Evolutionary conservation across 2,797 vertebrate genomes (phyloP).

Genomic region (Leptodactylus fallax): DNA sequence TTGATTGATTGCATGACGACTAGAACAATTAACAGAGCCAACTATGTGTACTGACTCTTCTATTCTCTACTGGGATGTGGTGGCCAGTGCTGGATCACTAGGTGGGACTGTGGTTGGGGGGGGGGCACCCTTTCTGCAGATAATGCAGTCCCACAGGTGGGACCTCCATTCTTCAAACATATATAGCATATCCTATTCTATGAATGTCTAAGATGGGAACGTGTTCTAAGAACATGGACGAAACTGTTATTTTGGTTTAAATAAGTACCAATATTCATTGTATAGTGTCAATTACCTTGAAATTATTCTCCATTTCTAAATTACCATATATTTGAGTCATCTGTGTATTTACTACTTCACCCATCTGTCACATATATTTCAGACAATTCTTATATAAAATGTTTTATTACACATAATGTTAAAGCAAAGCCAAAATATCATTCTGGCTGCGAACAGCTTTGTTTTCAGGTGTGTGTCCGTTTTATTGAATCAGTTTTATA

Average conservation of each 20-base stretch:
- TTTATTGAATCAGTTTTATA: neutral
- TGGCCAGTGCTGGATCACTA: too few relatives aligned
- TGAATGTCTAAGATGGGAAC: neutral
- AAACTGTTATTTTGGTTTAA: neutral
- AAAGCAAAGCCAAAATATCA: neutral
- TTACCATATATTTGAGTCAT: neutral
- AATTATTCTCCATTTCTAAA: neutral
- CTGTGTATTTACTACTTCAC: too few relatives aligned
- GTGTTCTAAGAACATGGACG: neutral
- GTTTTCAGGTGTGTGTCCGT: neutral
- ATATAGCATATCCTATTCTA: too few relatives aligned
- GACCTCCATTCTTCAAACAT: too few relatives aligned
- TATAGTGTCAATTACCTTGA: neutral
- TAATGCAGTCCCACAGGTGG: too few relatives aligned
- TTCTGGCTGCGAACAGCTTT: neutral
- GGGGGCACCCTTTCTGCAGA: too few relatives aligned
- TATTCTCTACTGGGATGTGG: too few relatives aligned
- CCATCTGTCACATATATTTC: neutral
- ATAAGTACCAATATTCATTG: too few relatives aligned
- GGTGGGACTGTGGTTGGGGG: too few relatives aligned
- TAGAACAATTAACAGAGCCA: too few relatives aligned
- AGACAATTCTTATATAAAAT: neutral
- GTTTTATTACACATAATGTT: neutral
- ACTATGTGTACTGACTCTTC: too few relatives aligned
- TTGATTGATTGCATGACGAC: too few relatives aligned